These are phyloP conservation scores for Panthera tigris DNA, from an alignment of 2,113 vertebrate genomes.

Conservation along the genomic window DNA sequence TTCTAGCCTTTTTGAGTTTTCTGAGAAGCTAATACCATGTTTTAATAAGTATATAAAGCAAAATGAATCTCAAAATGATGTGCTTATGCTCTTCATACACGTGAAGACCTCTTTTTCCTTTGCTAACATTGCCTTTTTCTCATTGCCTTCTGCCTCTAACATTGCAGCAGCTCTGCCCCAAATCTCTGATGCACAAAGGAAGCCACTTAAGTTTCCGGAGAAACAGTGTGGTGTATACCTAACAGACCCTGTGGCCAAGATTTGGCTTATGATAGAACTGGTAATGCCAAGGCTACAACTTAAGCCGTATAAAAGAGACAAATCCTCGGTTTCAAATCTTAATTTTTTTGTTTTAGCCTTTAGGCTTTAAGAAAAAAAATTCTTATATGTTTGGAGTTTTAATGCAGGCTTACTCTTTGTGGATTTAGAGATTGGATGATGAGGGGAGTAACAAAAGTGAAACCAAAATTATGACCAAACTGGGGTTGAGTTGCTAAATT, in stretches of 20 bases:
- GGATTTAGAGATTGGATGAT: constrained; percentile 11
- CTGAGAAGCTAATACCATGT: background rate
- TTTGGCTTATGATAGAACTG: background rate
- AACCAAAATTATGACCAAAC: constrained; percentile 16
- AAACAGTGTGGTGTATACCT: background rate
- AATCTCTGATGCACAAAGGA: constrained; percentile 40
- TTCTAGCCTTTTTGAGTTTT: background rate
- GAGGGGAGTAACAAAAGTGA: constrained; percentile 18
- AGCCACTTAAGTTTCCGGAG: constrained; percentile 19
- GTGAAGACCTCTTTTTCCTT: background rate
- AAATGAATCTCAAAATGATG: background rate
- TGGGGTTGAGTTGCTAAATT: background rate
- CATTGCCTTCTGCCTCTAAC: background rate
- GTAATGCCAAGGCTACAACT: background rate
- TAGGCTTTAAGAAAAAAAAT: constrained; percentile 12
- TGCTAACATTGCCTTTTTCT: background rate
- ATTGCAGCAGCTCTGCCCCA: background rate
- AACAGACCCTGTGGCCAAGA: background rate
- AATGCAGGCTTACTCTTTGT: constrained; percentile 2
- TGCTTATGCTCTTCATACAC: background rate
- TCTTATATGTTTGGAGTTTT: background rate
- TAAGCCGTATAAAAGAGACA: background rate
- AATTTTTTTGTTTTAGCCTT: constrained; percentile 36
- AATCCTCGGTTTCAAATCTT: background rate
- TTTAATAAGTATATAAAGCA: background rate